Evolutionary conservation across 2,113 vertebrate genomes (phyloP), one percentile per base, ranked within the genome.

Genomic region (Ictidomys tridecemlineatus): DNA sequence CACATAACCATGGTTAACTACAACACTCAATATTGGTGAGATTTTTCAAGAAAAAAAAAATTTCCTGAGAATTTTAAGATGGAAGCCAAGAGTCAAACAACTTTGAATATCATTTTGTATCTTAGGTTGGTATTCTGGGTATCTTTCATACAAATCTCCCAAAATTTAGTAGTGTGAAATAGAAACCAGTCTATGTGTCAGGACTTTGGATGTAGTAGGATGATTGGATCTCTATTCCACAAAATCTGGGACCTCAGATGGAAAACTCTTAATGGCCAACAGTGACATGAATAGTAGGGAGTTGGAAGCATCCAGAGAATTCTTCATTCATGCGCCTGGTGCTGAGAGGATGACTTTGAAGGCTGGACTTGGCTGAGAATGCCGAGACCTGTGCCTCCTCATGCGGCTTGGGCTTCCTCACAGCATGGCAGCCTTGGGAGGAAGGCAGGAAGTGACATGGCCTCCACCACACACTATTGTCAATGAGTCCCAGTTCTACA

Each of bases 341-440:
- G 37, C n/a, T 93, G 45, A 73, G 28, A 69, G n/a, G 70, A 34
- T 17, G 30, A 30, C n/a, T 45, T 7, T n/a, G 63, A 70, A 63
- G 83, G 4, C 28, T 45, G 77, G 63, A 4, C 63, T 69, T 16
- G 24, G 78, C 76, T 26, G 65, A 28, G 45, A 14, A 24, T 2
- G 14, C 5, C 13, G 5, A 26, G 79, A 37, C 7, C 53, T 30
- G 24, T 5, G 39, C 34, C 73, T 37, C 14, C 26, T 69, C 8
- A 1, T 2, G 8, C 5, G n/a, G 42, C 61, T 9, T 53, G n/a
- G 61, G 74, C 32, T 65, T 90, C 85, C 80, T 85, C 39, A 34
- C 20, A n/a, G 12, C 14, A 11, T 10, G 89, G 74, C 28, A 8
- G 51, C 34, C 34, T n/a, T 0, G 0, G 24, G 45, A 45, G 4